Evolutionary conservation across 2,888 invertebrate species (phyloP).

Genomic region (Deilephila porcellus): DNA sequence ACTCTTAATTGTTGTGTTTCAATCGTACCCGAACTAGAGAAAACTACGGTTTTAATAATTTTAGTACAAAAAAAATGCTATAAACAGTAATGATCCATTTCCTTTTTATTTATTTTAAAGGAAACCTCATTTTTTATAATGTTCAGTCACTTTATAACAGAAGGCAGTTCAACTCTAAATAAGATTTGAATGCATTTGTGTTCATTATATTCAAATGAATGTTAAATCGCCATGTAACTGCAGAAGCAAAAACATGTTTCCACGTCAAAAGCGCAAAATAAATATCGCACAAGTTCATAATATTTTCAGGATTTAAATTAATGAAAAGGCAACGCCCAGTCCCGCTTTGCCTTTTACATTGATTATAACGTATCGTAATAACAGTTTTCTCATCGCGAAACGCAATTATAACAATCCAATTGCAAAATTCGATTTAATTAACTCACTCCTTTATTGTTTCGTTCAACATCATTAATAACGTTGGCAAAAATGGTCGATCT

Average conservation of each 20-base stretch:
- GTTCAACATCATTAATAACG: slow-evolving; percentile 40
- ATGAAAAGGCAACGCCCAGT: neutral
- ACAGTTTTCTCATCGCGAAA: slow-evolving; percentile 29
- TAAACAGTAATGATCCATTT: neutral
- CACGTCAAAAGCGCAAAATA: slow-evolving; percentile 3
- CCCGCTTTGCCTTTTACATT: neutral
- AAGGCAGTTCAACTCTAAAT: neutral
- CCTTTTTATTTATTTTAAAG: neutral
- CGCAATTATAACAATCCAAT: slow-evolving; percentile 33
- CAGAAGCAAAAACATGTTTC: neutral
- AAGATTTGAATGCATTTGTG: neutral
- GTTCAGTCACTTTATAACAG: neutral
- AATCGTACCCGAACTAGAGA: too few relatives aligned
- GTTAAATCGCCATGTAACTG: neutral
- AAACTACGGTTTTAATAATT: too few relatives aligned
- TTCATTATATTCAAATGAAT: slow-evolving; percentile 1
- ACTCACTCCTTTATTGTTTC: slow-evolving; percentile 41
- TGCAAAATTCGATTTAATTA: slow-evolving; percentile 39
- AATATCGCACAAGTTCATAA: neutral
- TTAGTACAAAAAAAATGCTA: too few relatives aligned
- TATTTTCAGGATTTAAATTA: neutral
- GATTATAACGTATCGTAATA: slow-evolving; percentile 33
- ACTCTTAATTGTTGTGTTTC: too few relatives aligned
- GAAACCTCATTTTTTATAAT: neutral
- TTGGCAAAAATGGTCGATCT: slow-evolving; percentile 35